A percentile compares a stretch with the other conserved stretches of the same genome.
Evolutionary conservation across 2,113 vertebrate genomes (phyloP).

Genomic region (Formicarius rufipectus): DNA sequence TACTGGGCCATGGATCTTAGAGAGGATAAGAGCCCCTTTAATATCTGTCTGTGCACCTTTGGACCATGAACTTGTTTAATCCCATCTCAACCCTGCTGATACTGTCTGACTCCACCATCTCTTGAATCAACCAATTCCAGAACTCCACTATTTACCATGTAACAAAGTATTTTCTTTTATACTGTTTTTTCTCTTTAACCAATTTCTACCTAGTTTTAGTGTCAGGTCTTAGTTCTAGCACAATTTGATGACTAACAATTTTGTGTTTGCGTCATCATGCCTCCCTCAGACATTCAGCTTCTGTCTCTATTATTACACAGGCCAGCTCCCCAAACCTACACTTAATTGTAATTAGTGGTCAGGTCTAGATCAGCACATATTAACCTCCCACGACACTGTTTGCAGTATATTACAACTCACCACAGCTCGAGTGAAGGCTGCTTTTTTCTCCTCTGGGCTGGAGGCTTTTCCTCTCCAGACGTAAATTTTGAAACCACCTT

Average conservation of each 20-base stretch:
- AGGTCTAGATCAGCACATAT: not conserved
- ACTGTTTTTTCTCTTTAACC: rapidly evolving
- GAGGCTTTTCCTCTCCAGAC: slow-evolving; percentile 90
- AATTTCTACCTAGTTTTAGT: not conserved
- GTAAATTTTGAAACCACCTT: slow-evolving; percentile 82
- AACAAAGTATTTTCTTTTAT: not conserved
- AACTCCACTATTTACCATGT: not conserved
- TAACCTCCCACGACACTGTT: not conserved
- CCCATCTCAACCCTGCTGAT: not conserved
- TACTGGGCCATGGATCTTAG: not conserved
- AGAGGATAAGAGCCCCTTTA: not conserved
- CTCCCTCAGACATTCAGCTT: not conserved
- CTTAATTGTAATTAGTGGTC: slow-evolving; percentile 20
- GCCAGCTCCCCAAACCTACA: not conserved
- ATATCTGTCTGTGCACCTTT: not conserved
- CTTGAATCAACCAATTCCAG: not conserved
- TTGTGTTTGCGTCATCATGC: not conserved
- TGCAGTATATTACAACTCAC: slow-evolving; percentile 67
- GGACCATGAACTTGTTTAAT: not conserved
- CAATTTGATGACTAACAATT: not conserved
- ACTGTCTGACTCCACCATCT: not conserved
- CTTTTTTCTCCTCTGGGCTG: slow-evolving; percentile 77
- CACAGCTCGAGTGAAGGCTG: slow-evolving; percentile 83
- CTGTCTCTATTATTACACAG: not conserved
- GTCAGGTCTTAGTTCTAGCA: not conserved